Evolutionary conservation across 1,140 invertebrate species (phyloP), one percentile per base, ranked within the genome.

Genomic region (Drosophila sproati): DNA sequence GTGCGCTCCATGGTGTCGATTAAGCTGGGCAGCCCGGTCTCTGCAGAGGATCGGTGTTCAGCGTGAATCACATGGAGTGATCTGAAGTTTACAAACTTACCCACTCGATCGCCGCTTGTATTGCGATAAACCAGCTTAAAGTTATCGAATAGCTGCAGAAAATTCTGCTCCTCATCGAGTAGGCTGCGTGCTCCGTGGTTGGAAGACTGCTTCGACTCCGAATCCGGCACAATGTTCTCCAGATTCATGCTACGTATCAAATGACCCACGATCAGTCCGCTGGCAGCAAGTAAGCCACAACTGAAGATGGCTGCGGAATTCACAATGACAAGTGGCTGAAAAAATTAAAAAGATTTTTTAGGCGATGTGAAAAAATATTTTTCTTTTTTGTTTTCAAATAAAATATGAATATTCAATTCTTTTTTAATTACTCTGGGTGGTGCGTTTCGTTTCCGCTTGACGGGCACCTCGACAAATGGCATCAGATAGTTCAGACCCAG

Each of bases 121-220:
- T 92, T 91, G 52, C 62, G 79, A 55, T 92, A 91, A 4, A 92
- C 59, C 1, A 92, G 60, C 51, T 91, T 91, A 8, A 92, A 88
- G 39, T 88, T 73, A 2, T 92, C 75, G 5, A 92, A 67, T 2
- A 89, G 47, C 41, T 57, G 59, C 3, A 73, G 35, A 2, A 83
- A 62, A 37, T 34, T 56, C 4, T 51, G 34, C 5, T 81, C 55
- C 3, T 73, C 72, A 1, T 81, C 72, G 10, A 61, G 31, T 2
- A 69, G 41, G 1, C 68, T 41, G 5, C 80, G 70, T 1, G 57
- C 45, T 4, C 50, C 59, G 32, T 67, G 67, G 31, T 69, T 55
- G 43, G 0, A 3, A 3, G 43, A 5, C 4, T 80, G 67, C 28
- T 72, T 52, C 10, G 41, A 3, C 32, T 72, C 54, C 1, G 41